phyloP scores from a whole-genome alignment of 2,888 invertebrate species.

The Polydrusus cervinus region DNA sequence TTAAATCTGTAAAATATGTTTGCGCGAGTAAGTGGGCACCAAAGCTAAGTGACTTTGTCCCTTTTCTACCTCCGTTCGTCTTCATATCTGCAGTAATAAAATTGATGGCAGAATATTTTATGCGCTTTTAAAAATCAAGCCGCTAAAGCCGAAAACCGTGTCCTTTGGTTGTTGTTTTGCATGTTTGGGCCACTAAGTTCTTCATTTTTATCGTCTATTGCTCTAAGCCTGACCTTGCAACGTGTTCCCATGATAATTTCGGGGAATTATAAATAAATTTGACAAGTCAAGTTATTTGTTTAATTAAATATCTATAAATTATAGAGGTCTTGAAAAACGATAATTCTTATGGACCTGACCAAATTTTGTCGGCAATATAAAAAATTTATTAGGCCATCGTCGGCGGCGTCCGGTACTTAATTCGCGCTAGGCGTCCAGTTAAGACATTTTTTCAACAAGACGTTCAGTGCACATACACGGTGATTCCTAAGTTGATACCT shows the following conservation, averaged over 20 bases:
- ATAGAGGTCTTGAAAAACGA: not conserved
- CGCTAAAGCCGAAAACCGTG: conserved; percentile 56
- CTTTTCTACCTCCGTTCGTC: conserved; percentile 31
- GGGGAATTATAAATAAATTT: conserved; percentile 41
- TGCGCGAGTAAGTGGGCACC: conserved; percentile 36
- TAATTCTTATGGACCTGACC: not conserved
- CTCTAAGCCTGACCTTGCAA: conserved; percentile 52
- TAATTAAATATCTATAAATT: conserved; percentile 47
- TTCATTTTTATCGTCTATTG: conserved; percentile 55
- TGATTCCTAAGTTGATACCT: no score
- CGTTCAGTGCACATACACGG: no score
- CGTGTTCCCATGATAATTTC: conserved; percentile 31
- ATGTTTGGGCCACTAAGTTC: conserved; percentile 53
- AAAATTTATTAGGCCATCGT: no score
- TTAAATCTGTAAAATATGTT: conserved; percentile 1
- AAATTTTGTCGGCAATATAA: not conserved
- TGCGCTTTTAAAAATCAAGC: conserved; percentile 55
- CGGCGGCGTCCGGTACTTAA: no score
- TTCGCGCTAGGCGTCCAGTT: no score
- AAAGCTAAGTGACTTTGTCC: conserved; percentile 41
- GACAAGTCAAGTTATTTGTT: conserved; percentile 40
- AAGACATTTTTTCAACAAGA: no score
- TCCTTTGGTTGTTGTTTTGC: conserved; percentile 52
- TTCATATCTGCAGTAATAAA: conserved; percentile 53
- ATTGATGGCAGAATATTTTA: conserved; percentile 55